Conservation (phyloP, 1,140 invertebrate genomes). For the Brachionus plicatilis region DNA sequence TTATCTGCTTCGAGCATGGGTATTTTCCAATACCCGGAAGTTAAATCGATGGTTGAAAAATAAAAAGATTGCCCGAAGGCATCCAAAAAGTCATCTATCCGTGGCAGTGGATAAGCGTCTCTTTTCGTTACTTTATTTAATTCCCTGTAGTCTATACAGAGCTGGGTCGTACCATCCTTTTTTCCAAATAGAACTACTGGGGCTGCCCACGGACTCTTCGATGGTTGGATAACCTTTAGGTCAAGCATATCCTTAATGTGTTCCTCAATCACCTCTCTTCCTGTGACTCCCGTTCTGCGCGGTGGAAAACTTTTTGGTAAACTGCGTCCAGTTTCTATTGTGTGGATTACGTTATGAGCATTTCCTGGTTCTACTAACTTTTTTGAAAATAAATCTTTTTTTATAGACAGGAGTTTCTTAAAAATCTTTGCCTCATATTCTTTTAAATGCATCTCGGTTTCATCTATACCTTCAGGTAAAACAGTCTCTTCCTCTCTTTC, state of each 20-base stretch:
- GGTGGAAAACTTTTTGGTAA: not conserved
- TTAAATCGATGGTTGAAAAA: constrained; percentile 24
- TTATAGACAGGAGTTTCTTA: not conserved
- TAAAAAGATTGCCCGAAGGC: not conserved
- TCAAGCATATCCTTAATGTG: not conserved
- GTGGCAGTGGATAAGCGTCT: constrained; percentile 3
- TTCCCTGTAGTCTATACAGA: constrained; percentile 31
- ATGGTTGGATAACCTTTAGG: not conserved
- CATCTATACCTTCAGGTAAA: not conserved
- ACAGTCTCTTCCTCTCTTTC: not conserved
- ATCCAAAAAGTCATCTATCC: constrained; percentile 5
- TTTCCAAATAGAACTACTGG: not conserved
- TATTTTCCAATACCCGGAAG: too few species aligned
- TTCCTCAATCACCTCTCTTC: not conserved
- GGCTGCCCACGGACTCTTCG: not conserved
- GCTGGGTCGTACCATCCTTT: not conserved
- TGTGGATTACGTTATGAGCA: not conserved
- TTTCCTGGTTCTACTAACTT: not conserved
- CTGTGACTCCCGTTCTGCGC: not conserved
- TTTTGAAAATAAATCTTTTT: not conserved
- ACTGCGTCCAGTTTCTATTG: not conserved
- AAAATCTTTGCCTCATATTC: not conserved
- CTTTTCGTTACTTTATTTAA: constrained; percentile 25
- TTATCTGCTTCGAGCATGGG: too few species aligned
- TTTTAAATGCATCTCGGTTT: not conserved